Evolutionary conservation across 2,797 vertebrate genomes (phyloP).

Genomic region (Micromesistius poutassou): DNA sequence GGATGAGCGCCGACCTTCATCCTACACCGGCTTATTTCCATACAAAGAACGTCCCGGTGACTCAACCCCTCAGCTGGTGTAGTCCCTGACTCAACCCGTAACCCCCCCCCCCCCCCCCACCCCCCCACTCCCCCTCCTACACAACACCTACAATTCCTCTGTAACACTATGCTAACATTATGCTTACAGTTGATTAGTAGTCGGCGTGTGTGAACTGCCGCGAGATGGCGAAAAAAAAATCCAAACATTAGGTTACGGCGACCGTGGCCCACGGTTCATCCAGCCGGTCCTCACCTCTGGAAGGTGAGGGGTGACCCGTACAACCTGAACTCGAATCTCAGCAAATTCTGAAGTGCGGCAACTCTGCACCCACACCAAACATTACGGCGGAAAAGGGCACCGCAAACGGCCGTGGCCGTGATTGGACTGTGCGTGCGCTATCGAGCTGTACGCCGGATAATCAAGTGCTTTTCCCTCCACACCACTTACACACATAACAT

Average conservation of each 20-base stretch:
- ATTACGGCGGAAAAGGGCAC: neutral
- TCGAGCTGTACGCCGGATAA: neutral
- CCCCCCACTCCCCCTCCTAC: slow-evolving; percentile 45
- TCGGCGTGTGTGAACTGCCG: too few species aligned
- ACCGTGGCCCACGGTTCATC: too few species aligned
- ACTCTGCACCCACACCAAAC: slow-evolving; percentile 54
- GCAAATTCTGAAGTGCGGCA: slow-evolving; percentile 27
- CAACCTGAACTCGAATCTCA: too few species aligned
- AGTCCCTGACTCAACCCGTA: slow-evolving; percentile 41
- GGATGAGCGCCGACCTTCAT: slow-evolving; percentile 66
- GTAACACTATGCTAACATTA: slow-evolving; percentile 19
- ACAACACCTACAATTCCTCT: slow-evolving; percentile 27
- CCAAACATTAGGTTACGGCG: too few species aligned
- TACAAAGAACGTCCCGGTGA: slow-evolving; percentile 55
- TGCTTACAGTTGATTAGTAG: neutral
- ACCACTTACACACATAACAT: slow-evolving; percentile 46
- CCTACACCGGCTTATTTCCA: slow-evolving; percentile 58
- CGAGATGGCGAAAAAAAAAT: too few species aligned
- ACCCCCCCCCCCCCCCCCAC: slow-evolving; percentile 19
- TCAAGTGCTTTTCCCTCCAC: slow-evolving; percentile 23
- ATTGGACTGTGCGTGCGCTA: neutral
- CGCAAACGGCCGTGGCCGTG: too few species aligned
- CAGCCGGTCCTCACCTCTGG: too few species aligned
- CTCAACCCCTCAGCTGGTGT: slow-evolving; percentile 43
- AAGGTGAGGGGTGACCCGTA: too few species aligned